phyloP scores from a whole-genome alignment of 2,888 invertebrate species.

The Apodemia duryi region DNA sequence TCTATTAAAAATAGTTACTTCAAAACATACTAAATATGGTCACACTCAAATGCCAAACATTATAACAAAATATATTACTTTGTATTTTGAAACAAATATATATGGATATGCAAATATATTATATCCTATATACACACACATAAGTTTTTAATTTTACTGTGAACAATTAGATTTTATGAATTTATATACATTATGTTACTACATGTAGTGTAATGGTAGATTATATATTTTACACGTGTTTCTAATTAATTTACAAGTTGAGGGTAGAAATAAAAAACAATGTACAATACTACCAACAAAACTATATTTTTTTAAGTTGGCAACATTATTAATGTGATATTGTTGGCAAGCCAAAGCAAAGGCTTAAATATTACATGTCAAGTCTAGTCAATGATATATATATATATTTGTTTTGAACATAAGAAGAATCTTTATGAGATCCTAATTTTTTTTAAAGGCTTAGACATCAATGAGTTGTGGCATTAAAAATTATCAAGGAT shows the following conservation, averaged over 20 bases:
- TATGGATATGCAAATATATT: background rate
- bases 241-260: background rate
- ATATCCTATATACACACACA: background rate
- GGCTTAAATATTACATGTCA: too few relatives aligned
- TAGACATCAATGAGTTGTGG: too few relatives aligned
- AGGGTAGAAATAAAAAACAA: constrained; percentile 5
- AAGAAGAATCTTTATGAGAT: too few relatives aligned
- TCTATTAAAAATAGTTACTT: background rate
- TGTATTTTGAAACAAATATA: constrained; percentile 10
- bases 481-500: too few relatives aligned
- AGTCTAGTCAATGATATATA: too few relatives aligned
- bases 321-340: too few relatives aligned
- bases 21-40: constrained; percentile 9
- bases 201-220: background rate
- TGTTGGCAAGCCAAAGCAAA: too few relatives aligned
- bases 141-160: background rate
- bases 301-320: too few relatives aligned
- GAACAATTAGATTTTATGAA: background rate
- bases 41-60: constrained; percentile 11
- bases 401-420: too few relatives aligned
- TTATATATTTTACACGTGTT: background rate
- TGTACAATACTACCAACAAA: too few relatives aligned
- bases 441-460: too few relatives aligned
- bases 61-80: constrained; percentile 13
- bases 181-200: constrained; percentile 4